A percentile compares a stretch with the other conserved stretches of the same genome.
phyloP scores from a whole-genome alignment of 2,113 vertebrate genomes.

The Dasyprocta punctata region DNA sequence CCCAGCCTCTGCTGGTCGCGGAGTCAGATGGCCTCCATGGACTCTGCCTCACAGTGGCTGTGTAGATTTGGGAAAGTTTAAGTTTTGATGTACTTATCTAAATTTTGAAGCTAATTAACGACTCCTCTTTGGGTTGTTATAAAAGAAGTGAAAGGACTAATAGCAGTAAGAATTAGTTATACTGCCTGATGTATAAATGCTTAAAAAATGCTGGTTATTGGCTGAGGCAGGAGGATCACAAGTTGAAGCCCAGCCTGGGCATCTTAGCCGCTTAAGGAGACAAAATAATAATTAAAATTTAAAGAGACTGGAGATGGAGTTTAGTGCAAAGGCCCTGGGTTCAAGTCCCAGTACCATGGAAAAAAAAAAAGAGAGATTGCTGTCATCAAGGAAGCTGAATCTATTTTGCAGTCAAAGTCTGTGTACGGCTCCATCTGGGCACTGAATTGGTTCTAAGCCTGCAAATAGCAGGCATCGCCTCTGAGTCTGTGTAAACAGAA shows the following conservation, averaged over 20 bases:
- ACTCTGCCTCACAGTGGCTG: not conserved
- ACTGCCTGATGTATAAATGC: not conserved
- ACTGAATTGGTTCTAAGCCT: not conserved
- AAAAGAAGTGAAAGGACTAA: not conserved
- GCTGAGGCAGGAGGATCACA: not conserved
- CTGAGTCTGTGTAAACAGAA: not conserved
- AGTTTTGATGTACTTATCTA: not conserved
- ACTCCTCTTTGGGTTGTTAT: not conserved
- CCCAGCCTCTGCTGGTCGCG: not conserved
- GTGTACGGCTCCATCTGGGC: not conserved
- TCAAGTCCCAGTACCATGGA: not conserved
- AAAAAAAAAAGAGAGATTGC: not conserved
- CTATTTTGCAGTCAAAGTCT: not conserved
- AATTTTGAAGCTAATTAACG: slow-evolving; percentile 30
- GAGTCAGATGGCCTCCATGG: not conserved
- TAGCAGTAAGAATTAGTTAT: not conserved
- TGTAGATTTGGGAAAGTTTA: not conserved
- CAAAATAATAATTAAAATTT: not conserved
- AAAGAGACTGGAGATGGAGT: not conserved
- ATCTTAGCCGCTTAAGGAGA: not conserved
- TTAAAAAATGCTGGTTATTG: not conserved
- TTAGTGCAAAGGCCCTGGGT: not conserved
- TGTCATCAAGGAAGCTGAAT: not conserved
- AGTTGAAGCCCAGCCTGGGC: not conserved
- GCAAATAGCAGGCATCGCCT: not conserved